Percentiles rank a stretch among this genome's conserved stretches.
Conservation (phyloP, 23 tunicate genomes). For the Diplosoma virens region DNA sequence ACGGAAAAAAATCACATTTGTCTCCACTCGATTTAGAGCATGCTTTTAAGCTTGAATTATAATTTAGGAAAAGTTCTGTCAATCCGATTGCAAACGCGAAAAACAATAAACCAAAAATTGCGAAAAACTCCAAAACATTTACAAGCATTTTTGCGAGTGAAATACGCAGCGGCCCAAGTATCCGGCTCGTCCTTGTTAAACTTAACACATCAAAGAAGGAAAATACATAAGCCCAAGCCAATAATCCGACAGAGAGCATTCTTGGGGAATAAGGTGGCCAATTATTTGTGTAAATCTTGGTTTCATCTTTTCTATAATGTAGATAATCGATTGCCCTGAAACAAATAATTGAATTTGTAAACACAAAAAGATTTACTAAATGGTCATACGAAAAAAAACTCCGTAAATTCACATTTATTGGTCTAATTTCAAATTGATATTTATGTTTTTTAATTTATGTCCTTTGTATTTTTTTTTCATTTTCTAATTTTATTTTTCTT, state of each 20-base stretch:
- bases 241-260: conserved; percentile 48
- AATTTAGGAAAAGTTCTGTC: conserved; percentile 77
- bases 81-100: conserved; percentile 85
- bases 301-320: background rate
- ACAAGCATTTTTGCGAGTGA: conserved; percentile 74
- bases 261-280: conserved; percentile 60
- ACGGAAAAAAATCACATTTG: no score
- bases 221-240: conserved; percentile 66
- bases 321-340: conserved; percentile 35
- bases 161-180: conserved; percentile 76
- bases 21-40: no score
- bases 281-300: conserved; percentile 8
- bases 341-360: no score
- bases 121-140: conserved; percentile 65
- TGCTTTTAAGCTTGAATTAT: no score
- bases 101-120: conserved; percentile 57
- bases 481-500: no score
- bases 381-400: no score
- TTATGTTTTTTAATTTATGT: no score
- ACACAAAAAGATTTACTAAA: no score
- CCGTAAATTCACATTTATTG: no score
- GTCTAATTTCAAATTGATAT: no score
- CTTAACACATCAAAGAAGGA: conserved; percentile 57
- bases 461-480: no score
- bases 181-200: conserved; percentile 42